Evolutionary conservation across 2,888 invertebrate genomes (phyloP).

Genomic region (Hybos culiciformis): DNA sequence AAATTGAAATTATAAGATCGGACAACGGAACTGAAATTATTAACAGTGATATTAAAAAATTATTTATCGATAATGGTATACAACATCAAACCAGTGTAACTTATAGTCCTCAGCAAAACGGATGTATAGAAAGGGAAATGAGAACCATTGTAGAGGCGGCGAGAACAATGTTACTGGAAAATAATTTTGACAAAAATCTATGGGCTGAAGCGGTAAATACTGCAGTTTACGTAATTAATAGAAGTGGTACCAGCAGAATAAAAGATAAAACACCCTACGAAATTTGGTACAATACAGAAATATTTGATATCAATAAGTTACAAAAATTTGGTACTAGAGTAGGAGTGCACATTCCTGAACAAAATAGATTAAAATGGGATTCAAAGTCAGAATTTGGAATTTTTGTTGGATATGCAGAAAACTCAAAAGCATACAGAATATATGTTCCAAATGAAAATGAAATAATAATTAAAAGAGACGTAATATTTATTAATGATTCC

Average conservation of each 20-base stretch:
- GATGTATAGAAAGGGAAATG: conserved; percentile 2
- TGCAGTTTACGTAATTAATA: conserved; percentile 22
- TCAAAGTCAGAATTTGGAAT: background rate
- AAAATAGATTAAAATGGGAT: conserved; percentile 2
- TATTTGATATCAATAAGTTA: conserved; percentile 6
- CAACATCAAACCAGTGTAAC: conserved; percentile 1
- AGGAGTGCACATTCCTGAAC: conserved; percentile 3
- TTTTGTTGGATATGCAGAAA: background rate
- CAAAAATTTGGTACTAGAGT: conserved; percentile 6
- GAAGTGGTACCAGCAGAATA: conserved; percentile 15
- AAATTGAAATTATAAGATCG: background rate
- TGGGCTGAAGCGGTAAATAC: conserved; percentile 28
- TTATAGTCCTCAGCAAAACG: conserved; percentile 4
- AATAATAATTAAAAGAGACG: background rate
- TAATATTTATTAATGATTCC: background rate
- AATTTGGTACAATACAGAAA: conserved; percentile 13
- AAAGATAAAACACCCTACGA: conserved; percentile 15
- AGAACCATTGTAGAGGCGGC: conserved; percentile 4
- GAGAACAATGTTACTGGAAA: conserved; percentile 3
- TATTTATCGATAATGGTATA: background rate
- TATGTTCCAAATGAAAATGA: background rate
- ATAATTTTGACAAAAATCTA: conserved; percentile 14
- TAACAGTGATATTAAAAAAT: background rate
- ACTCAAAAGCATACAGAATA: background rate
- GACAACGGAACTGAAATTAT: conserved; percentile 5